A percentile compares a stretch with the other conserved stretches of the same genome.
Evolutionary conservation across 2,113 vertebrate species (phyloP).

Genomic region (Tachycineta bicolor): DNA sequence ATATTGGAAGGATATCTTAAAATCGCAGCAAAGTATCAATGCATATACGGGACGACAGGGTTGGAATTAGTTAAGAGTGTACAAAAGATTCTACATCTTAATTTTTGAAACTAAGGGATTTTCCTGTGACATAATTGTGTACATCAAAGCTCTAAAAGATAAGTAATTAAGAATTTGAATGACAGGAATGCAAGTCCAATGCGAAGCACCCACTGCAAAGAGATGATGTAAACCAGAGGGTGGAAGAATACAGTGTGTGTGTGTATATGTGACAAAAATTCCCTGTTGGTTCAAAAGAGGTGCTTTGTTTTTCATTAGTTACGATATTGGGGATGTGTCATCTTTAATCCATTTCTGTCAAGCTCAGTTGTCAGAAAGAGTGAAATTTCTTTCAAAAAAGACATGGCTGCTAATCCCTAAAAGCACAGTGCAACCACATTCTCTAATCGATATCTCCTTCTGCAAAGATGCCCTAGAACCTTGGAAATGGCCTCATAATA

Average conservation of each 20-base stretch:
- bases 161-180: background rate
- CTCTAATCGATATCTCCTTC: background rate
- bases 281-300: background rate
- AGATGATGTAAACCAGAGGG: background rate
- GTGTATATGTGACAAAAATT: background rate
- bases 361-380: background rate
- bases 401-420: background rate
- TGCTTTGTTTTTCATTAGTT: conserved; percentile 24
- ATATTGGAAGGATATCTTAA: background rate
- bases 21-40: background rate
- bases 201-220: background rate
- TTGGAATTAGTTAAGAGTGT: background rate
- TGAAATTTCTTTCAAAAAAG: conserved; percentile 21
- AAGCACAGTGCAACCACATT: background rate
- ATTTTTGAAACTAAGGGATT: background rate
- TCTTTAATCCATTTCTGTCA: conserved; percentile 55
- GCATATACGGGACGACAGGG: background rate
- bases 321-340: conserved; percentile 1
- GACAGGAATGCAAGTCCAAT: background rate
- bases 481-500: background rate
- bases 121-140: background rate
- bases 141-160: background rate
- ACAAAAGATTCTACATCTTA: background rate
- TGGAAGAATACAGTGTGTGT: background rate
- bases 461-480: background rate